Percentiles rank a stretch among this genome's conserved stretches.
phyloP scores from a whole-genome alignment of 2,113 vertebrate genomes.

The Trinectes maculatus region DNA sequence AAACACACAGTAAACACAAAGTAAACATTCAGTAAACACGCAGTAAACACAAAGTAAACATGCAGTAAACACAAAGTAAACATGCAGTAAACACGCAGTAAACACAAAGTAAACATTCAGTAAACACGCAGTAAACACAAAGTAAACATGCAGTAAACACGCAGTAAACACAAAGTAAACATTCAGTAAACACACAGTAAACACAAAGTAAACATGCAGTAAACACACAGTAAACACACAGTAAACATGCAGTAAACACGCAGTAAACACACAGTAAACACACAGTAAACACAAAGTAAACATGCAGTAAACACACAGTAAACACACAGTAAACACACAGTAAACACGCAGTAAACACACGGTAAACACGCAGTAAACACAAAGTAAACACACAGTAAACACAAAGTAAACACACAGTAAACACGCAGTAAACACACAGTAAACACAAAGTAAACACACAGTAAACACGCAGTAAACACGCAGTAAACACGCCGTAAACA shows the following conservation, averaged over 20 bases:
- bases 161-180: too few relatives aligned
- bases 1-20: constrained; percentile 28
- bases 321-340: too few relatives aligned
- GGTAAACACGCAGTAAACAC: neutral
- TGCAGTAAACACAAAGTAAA: constrained; percentile 1
- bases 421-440: neutral
- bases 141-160: neutral
- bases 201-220: neutral
- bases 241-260: neutral
- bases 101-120: too few relatives aligned
- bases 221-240: constrained; percentile 28
- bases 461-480: neutral
- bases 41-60: too few relatives aligned
- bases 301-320: too few relatives aligned
- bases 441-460: constrained; percentile 28
- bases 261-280: constrained; percentile 32
- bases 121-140: constrained; percentile 30
- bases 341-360: neutral
- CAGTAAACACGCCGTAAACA: too few relatives aligned
- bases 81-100: neutral
- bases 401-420: constrained; percentile 21
- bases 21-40: neutral
- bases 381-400: too few relatives aligned
- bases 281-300: neutral
- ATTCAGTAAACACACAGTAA: neutral